Evolutionary conservation across 2,888 invertebrate species (phyloP).

Genomic region (Anorthoa munda): DNA sequence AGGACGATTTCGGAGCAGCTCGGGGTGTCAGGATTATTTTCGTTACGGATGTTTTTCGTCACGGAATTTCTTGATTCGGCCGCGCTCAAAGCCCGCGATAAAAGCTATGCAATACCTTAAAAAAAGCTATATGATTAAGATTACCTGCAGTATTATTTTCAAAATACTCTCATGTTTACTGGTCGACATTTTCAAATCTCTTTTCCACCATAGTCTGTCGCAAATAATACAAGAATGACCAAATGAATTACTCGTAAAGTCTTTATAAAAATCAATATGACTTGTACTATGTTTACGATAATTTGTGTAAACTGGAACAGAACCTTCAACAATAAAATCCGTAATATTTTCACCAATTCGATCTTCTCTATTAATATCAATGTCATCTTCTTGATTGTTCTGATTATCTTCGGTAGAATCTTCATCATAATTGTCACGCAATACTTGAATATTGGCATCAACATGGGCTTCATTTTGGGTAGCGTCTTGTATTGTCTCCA

Average conservation of each 20-base stretch:
- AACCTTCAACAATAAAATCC: not conserved
- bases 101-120: too few species aligned
- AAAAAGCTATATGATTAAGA: constrained; percentile 47
- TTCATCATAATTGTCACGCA: constrained; percentile 3
- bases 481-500: not conserved
- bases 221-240: constrained; percentile 66
- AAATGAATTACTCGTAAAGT: constrained; percentile 60
- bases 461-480: not conserved
- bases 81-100: too few species aligned
- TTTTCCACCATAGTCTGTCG: constrained; percentile 63
- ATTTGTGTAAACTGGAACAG: not conserved
- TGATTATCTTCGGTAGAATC: not conserved
- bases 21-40: too few species aligned
- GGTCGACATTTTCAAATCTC: constrained; percentile 56
- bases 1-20: too few species aligned
- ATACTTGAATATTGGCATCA: constrained; percentile 4
- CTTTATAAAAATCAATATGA: constrained; percentile 64
- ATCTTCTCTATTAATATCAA: not conserved
- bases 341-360: not conserved
- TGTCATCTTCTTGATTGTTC: not conserved
- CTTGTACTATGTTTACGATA: constrained; percentile 2
- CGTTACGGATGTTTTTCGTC: too few species aligned
- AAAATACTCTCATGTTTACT: constrained; percentile 61
- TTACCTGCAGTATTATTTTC: constrained; percentile 61
- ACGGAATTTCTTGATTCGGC: too few species aligned